Evolutionary conservation across 2,888 invertebrate species (phyloP), one percentile per base, ranked within the genome.

Genomic region (Caenorhabditis zanzibari): DNA sequence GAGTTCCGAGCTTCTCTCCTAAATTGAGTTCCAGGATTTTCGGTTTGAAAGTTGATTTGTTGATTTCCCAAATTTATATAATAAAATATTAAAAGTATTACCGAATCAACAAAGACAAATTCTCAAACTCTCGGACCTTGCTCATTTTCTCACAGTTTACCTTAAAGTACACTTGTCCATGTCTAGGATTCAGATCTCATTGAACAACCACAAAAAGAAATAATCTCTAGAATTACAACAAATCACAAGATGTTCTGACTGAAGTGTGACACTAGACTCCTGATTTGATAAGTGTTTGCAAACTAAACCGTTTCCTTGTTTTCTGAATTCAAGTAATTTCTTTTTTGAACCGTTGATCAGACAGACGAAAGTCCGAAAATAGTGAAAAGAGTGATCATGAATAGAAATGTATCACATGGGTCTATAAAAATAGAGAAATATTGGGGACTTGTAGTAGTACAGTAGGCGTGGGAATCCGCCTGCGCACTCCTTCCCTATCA

Each of bases 381-480:
- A 74, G 56, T 47, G 24, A 44, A 10, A 52, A 56, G n/a, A n/a
- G 16, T 26, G 35, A 26, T 54, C 24, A 44, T 41, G 26, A 47
- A 59, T 56, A n/a, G n/a, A n/a, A n/a, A 52, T 12, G 7, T 47
- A 47, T 68, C 68, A 68, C 68, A 68, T 76, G 68, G 41, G 28
- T 35, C 58, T 59, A 75, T 56, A 56, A 75, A 74, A 22, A 61
- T 10, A 38, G 49, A 22, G 28, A 63, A 19, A 35, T 28, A 35
- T 58, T 24, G 61, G 52, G 75, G 41, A 26, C 14, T 49, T 64
- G 77, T 54, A 56, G 68, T 76, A 66, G 71, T 66, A 72, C 71
- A 72, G 71, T 58, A 77, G 76, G 76, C 76, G 76, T 77, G 76
- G 61, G 76, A 77, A 26, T n/a, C 41, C 59, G 71, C 79, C 44